Evolutionary conservation across 2,113 vertebrate species (phyloP), one percentile per base, ranked within the genome.

Genomic region (Platichthys flesus): DNA sequence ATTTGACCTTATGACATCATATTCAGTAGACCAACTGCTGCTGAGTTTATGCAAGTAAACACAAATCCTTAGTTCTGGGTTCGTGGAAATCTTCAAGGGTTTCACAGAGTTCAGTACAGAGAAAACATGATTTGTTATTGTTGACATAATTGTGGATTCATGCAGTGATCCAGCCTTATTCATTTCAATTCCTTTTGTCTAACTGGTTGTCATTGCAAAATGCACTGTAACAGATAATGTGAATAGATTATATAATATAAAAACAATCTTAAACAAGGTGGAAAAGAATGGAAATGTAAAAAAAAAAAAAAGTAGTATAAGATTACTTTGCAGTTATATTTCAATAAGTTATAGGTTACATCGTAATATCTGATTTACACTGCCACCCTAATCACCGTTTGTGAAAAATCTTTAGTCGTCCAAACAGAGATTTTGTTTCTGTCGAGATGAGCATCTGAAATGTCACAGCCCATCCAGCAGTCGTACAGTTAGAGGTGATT

Each of bases 11-110:
- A 45, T 54, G 20, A 74, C 67, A 45, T 58, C 57, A 68, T 76
- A 49, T 64, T 84, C 77, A 79, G 80, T 83, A 71, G 71, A 82
- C 52, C 57, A 62, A 90, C 79, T 31, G 31, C 31, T 31, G 31
- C 31, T 85, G 85, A 88, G 84, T 86, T 91, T 91, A 92, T 92
- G 90, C 90, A 89, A 92, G 82, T 83, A 79, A 86, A 85, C 77
- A 82, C 68, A 75, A 87, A 81, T 71, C 61, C 71, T 81, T 83
- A 24, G 65, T 84, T 88, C 73, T 78, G 86, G 85, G 80, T 69
- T 86, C 75, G 78, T 84, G 68, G 56, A 71, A 78, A 71, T 81
- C 74, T 23, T 78, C 68, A 47, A 65, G 35, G 67, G 59, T 72
- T 78, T 75, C n/a, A 66, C 74, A 37, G 88, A 84, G 58, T 81